phyloP scores from a whole-genome alignment of 1,140 invertebrate species.

The Marisa cornuarietis region DNA sequence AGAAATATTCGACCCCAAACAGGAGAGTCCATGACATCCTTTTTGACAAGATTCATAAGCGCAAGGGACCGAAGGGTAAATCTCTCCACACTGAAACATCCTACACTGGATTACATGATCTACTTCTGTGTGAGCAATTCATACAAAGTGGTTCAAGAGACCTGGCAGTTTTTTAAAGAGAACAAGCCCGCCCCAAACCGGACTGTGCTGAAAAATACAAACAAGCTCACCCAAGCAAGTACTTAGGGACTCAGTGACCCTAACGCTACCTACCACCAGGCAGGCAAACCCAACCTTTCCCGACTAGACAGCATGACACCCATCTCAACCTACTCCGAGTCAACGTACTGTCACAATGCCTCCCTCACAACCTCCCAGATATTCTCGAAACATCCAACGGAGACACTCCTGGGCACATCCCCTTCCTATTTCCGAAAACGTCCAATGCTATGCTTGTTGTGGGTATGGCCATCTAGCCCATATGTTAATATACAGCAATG shows the following conservation, averaged over 20 bases:
- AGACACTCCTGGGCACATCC: no score
- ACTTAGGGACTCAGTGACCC: neutral
- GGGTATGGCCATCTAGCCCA: no score
- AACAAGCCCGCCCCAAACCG: neutral
- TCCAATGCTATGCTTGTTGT: no score
- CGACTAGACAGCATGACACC: no score
- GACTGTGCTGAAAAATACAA: neutral
- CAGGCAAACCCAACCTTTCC: no score
- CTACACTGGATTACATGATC: neutral
- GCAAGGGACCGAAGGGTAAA: neutral
- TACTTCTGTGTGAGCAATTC: conserved; percentile 1
- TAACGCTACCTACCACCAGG: no score
- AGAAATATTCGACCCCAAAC: neutral
- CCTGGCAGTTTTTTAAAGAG: conserved; percentile 4
- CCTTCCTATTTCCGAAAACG: no score
- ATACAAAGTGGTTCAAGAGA: neutral
- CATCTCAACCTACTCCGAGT: no score
- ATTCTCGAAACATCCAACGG: no score
- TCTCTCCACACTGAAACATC: neutral
- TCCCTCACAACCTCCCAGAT: no score
- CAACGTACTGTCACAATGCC: no score
- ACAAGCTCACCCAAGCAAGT: neutral
- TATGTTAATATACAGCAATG: no score
- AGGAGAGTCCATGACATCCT: neutral
- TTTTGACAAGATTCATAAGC: neutral